Conservation (phyloP, 2,113 vertebrate species). For the Illadopsis cleaveri region DNA sequence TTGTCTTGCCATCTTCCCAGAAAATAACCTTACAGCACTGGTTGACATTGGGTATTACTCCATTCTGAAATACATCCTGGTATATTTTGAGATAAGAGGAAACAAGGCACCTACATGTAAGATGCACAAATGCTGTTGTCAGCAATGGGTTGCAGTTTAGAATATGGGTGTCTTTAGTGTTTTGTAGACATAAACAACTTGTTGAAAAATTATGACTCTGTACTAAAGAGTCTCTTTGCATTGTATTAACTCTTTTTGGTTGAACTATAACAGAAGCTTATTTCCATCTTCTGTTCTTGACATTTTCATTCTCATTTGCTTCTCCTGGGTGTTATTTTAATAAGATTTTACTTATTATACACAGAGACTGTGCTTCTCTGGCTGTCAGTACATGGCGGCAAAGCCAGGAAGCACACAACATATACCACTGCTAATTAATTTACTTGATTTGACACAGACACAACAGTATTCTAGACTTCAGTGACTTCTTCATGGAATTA, state of each 20-base stretch:
- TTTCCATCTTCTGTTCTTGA: not conserved
- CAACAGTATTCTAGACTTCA: not conserved
- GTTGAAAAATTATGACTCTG: not conserved
- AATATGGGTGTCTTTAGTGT: not conserved
- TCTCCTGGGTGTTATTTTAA: not conserved
- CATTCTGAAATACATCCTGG: not conserved
- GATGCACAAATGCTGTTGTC: not conserved
- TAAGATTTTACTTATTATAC: not conserved
- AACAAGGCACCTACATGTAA: not conserved
- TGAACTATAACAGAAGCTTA: not conserved
- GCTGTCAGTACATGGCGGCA: not conserved
- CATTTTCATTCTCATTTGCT: not conserved
- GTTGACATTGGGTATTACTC: accelerated
- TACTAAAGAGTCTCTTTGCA: not conserved
- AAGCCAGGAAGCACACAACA: not conserved
- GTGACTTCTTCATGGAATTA: slow-evolving; percentile 12
- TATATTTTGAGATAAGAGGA: not conserved
- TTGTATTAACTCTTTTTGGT: not conserved
- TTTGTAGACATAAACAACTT: not conserved
- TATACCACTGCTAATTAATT: slow-evolving; percentile 36
- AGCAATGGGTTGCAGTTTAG: not conserved
- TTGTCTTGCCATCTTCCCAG: not conserved
- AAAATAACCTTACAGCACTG: not conserved
- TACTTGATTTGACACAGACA: not conserved
- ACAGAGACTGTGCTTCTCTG: not conserved